Conservation (phyloP, 2,797 vertebrate species). For the Periparus ater region DNA sequence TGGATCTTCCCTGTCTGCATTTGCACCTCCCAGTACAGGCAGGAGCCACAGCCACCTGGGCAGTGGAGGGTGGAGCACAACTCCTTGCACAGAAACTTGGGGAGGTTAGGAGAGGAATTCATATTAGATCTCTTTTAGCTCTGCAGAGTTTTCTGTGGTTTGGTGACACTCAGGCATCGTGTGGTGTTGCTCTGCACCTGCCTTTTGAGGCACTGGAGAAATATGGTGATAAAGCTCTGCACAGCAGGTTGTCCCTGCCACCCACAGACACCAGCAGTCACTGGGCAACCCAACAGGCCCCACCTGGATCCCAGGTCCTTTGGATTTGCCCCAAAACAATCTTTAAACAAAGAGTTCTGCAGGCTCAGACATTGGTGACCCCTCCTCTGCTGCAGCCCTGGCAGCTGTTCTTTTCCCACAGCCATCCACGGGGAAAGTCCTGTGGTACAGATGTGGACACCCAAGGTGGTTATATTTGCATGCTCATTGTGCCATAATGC, state of each 20-base stretch:
- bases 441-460: fast-evolving
- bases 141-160: not conserved
- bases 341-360: not conserved
- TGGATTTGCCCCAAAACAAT: not conserved
- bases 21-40: not conserved
- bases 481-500: not conserved
- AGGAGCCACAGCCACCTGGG: not conserved
- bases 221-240: not conserved
- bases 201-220: not conserved
- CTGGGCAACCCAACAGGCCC: not conserved
- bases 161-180: too few species aligned
- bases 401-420: not conserved
- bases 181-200: not conserved
- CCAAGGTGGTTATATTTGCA: not conserved
- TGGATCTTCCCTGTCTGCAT: not conserved
- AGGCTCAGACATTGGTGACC: not conserved
- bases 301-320: not conserved
- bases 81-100: not conserved
- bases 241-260: not conserved
- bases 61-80: not conserved
- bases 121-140: not conserved
- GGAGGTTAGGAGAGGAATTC: not conserved
- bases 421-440: not conserved
- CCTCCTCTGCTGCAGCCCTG: not conserved
- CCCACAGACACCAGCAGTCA: not conserved